Base-by-base conservation (phyloP, 2,797 vertebrate genomes). In the Notamacropus eugenii region DNA sequence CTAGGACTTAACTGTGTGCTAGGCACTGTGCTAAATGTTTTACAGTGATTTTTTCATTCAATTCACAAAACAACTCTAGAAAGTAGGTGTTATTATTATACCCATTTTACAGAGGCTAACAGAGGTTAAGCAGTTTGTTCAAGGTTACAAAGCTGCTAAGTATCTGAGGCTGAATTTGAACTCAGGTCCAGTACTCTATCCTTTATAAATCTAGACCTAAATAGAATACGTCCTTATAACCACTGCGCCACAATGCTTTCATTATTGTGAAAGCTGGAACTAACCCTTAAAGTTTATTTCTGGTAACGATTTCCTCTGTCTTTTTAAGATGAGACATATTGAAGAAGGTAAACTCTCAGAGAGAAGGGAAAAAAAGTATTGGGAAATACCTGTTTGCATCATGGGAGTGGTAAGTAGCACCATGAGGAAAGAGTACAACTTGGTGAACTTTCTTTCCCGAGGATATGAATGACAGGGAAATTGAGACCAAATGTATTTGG, bases 301-400 rank as follows among this genome's bases (percentile, higher is more conserved):
- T 95, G 93, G 92, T 29, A 52, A 54, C n/a, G 28, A 52, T 50
- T 92, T 92, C 11, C 56, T 31, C 27, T 8, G 0, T 54, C 34
- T 55, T 92, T 95, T 82, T 57, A 96, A 93, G 59, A 94, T 91
- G 12, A 54, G 59, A 34, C 82, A 11, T 93, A n/a, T 28, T 40
- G 50, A 95, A 97, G 67, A 96, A 93, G 67, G 54, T 58, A 22
- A 90, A 96, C 91, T 62, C n/a, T 54, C 54, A 54, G 19, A 31
- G 19, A 40, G 31, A 95, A 91, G 74, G 13, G 5, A 11, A 46
- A 40, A 62, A 62, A 40, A 40, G 55, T 34, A 54, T 0, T 94
- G 14, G n/a, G 6, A 95, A 93, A 16, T 82, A 16, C 54, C 67
- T 92, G 8, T 67, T 96, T 91, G 34, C 54, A 56, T 22, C 11